phyloP scores from a whole-genome alignment of 2,113 vertebrate genomes.

The Sialia sialis region DNA sequence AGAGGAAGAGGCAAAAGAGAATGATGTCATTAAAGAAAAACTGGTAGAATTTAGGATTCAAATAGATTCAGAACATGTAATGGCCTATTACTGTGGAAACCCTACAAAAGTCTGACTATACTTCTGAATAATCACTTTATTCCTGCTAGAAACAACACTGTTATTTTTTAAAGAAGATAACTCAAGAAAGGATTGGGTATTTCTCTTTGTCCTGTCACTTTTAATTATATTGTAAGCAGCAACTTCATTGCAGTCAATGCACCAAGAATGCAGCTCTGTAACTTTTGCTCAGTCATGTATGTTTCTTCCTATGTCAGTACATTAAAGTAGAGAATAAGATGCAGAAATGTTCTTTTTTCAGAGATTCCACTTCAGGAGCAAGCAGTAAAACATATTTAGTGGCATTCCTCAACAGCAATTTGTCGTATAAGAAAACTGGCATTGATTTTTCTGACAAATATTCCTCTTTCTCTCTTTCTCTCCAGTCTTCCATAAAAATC shows the following conservation, averaged over 20 bases:
- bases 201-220: neutral
- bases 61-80: neutral
- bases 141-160: neutral
- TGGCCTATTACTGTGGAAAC: neutral
- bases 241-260: neutral
- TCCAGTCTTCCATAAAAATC: neutral
- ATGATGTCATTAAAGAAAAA: neutral
- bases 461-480: neutral
- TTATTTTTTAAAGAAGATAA: neutral
- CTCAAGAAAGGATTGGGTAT: neutral
- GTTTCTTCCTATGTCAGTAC: neutral
- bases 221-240: neutral
- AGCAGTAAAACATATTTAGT: neutral
- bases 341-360: neutral
- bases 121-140: neutral
- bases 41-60: neutral
- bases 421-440: neutral
- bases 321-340: neutral
- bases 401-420: neutral
- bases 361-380: neutral
- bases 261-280: neutral
- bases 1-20: neutral
- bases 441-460: conserved; percentile 40
- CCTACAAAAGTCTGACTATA: neutral
- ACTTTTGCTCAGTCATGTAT: neutral